Evolutionary conservation across 2,797 vertebrate genomes (phyloP).

Genomic region (Phalanger gymnotis): DNA sequence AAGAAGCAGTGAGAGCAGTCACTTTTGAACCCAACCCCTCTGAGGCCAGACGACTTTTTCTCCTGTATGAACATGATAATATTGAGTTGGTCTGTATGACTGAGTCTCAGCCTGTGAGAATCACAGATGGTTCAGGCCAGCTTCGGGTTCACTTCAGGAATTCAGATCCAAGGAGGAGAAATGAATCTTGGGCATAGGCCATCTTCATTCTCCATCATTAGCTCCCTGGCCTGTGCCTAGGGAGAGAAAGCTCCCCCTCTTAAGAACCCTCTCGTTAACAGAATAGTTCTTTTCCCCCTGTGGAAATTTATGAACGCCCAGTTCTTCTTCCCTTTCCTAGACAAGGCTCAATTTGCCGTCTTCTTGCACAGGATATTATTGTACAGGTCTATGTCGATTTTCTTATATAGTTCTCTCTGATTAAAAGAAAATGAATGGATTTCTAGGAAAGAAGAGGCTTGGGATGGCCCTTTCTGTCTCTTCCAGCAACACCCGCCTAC

Average conservation of each 20-base stretch:
- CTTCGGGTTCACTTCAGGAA: background rate
- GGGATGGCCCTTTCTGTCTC: background rate
- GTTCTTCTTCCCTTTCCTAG: constrained; percentile 28
- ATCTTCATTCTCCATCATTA: background rate
- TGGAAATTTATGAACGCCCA: background rate
- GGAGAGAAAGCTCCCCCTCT: background rate
- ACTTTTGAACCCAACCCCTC: background rate
- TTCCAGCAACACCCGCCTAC: background rate
- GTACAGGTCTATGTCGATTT: background rate
- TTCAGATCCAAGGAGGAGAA: background rate
- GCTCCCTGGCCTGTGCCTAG: background rate
- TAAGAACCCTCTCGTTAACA: background rate
- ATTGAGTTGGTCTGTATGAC: background rate
- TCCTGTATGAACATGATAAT: background rate
- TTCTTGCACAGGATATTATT: background rate
- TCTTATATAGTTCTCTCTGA: background rate
- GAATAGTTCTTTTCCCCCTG: background rate
- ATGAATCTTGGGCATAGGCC: background rate
- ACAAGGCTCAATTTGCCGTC: background rate
- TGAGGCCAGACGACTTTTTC: background rate
- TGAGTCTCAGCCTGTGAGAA: background rate
- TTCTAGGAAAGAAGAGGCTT: background rate
- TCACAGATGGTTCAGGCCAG: background rate
- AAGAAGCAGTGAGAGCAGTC: background rate
- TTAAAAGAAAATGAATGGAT: background rate